These are phyloP conservation scores for Mormyrus iriodes DNA, from an alignment of 2,113 vertebrate species.

Conservation along the genomic window DNA sequence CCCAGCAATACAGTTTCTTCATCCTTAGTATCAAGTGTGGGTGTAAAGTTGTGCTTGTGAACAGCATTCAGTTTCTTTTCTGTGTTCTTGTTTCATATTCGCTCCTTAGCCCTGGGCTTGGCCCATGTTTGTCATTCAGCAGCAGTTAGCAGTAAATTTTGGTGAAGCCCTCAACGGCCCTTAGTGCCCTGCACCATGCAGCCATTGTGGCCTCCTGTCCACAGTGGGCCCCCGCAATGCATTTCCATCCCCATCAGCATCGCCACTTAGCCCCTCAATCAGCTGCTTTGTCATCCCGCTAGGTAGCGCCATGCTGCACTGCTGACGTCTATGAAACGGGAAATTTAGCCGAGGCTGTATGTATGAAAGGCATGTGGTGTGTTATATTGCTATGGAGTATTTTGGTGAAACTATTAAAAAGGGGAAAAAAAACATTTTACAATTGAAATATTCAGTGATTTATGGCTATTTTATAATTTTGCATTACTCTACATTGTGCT, in stretches of 20 bases:
- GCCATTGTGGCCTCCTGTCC: background rate
- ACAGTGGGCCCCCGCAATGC: background rate
- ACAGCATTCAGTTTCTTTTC: background rate
- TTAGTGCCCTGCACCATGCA: background rate
- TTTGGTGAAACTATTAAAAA: background rate
- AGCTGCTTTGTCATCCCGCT: background rate
- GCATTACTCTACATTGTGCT: background rate
- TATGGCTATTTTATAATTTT: background rate
- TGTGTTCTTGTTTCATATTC: background rate
- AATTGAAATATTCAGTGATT: background rate
- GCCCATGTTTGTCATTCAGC: conserved; percentile 9
- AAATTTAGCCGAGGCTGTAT: background rate
- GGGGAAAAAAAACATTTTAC: background rate
- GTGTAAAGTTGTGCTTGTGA: background rate
- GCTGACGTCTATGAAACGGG: background rate
- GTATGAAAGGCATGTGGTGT: background rate
- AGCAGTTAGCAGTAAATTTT: background rate
- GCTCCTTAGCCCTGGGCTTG: background rate
- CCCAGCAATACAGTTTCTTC: background rate
- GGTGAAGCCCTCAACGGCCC: background rate
- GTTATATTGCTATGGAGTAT: background rate
- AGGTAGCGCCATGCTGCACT: background rate
- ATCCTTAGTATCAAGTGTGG: background rate
- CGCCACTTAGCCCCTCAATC: background rate
- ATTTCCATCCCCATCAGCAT: background rate